Percentiles rank a stretch among this genome's conserved stretches.
These are phyloP conservation scores for Sebastes fasciatus DNA, from an alignment of 2,113 vertebrate genomes.

Conservation along the genomic window DNA sequence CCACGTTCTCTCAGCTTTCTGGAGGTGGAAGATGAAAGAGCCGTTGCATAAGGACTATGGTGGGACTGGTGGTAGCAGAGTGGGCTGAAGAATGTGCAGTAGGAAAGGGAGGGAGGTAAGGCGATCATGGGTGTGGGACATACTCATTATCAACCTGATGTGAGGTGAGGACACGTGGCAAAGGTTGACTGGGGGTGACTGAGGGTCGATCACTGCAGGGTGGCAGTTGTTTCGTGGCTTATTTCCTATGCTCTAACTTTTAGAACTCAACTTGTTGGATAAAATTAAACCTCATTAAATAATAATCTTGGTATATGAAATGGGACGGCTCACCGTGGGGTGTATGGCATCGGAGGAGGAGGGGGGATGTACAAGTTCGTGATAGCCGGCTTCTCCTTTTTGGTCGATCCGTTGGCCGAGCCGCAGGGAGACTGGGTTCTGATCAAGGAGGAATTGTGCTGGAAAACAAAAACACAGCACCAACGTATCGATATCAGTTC, in stretches of 20 bases:
- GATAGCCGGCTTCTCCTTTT: slow-evolving; percentile 96
- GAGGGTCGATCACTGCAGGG: slow-evolving; percentile 78
- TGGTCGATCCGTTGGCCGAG: slow-evolving; percentile 84
- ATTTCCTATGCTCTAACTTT: neutral
- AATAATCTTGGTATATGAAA: slow-evolving; percentile 24
- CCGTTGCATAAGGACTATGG: slow-evolving; percentile 36
- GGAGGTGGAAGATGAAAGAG: slow-evolving; percentile 42
- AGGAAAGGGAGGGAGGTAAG: slow-evolving; percentile 16
- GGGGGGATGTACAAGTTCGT: slow-evolving; percentile 96
- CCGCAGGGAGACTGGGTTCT: slow-evolving; percentile 86
- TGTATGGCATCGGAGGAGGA: slow-evolving; percentile 92
- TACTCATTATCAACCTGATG: slow-evolving; percentile 32
- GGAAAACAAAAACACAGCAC: slow-evolving; percentile 67
- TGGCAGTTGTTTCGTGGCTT: slow-evolving; percentile 57
- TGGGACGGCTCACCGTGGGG: slow-evolving; percentile 88
- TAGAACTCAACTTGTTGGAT: neutral
- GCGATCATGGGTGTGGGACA: slow-evolving; percentile 9
- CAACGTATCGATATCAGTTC: neutral
- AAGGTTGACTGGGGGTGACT: slow-evolving; percentile 75
- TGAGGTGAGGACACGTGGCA: slow-evolving; percentile 63
- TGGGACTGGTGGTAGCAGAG: slow-evolving; percentile 44
- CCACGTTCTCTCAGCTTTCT: neutral
- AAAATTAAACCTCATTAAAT: neutral
- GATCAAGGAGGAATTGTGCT: slow-evolving; percentile 86
- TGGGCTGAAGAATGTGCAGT: slow-evolving; percentile 56